Conservation (phyloP, 2,113 vertebrate genomes). For the Spermophilus dauricus region DNA sequence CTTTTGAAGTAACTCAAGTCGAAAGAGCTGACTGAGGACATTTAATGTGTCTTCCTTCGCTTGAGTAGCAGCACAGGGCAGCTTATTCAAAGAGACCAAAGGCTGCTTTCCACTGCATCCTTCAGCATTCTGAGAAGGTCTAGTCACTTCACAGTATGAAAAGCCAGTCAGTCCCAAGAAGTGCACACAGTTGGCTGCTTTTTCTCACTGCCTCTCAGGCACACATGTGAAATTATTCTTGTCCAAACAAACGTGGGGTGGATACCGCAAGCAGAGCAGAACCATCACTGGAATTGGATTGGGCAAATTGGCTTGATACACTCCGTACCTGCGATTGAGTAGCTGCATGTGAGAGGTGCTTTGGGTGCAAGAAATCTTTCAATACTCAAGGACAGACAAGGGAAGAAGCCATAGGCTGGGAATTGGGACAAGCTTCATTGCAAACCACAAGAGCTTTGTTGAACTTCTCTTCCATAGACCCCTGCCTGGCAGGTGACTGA, state of each 20-base stretch:
- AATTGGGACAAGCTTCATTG: not conserved
- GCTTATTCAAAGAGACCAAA: not conserved
- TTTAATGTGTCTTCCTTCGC: not conserved
- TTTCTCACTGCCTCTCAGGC: not conserved
- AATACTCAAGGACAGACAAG: not conserved
- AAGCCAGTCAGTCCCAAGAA: constrained; percentile 44
- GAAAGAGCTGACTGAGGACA: constrained; percentile 50
- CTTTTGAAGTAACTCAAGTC: constrained; percentile 56
- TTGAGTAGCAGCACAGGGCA: not conserved
- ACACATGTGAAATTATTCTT: constrained; percentile 60
- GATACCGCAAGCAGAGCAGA: constrained; percentile 17
- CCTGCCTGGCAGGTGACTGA: not conserved
- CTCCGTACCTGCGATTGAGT: constrained; percentile 64
- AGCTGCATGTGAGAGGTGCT: not conserved
- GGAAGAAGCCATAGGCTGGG: not conserved
- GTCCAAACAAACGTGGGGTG: constrained; percentile 67
- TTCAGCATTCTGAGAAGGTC: not conserved
- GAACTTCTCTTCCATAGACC: not conserved
- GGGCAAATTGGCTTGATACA: constrained; percentile 59
- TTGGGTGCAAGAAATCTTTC: not conserved
- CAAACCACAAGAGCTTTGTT: accelerated
- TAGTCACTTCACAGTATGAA: constrained; percentile 19
- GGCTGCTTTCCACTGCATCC: not conserved
- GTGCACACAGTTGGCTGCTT: constrained; percentile 35
- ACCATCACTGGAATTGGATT: constrained; percentile 21